Conservation (phyloP, 2,888 invertebrate species). For the Chloroclysta siterata region DNA sequence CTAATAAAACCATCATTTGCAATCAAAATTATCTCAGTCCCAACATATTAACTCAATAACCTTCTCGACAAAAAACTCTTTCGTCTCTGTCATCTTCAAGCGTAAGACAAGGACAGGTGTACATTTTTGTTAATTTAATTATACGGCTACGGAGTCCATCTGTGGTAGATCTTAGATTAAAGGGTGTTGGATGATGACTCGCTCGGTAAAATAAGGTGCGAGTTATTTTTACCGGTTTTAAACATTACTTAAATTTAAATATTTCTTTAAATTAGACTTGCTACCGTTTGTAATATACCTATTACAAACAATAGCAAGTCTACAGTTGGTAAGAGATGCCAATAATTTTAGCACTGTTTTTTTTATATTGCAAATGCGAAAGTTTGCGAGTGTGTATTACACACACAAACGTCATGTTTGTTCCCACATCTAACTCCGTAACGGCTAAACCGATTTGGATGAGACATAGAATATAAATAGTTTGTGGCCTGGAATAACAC, state of each 20-base stretch:
- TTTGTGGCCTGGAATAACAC: no score
- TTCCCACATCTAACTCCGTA: no score
- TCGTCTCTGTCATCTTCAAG: slow-evolving; percentile 48
- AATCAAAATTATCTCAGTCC: slow-evolving; percentile 36
- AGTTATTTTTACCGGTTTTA: slow-evolving; percentile 17
- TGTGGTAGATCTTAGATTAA: slow-evolving; percentile 47
- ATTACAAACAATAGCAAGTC: no score
- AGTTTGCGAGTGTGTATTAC: no score
- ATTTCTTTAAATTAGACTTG: no score
- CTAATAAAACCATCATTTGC: slow-evolving; percentile 38
- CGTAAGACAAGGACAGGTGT: slow-evolving; percentile 59
- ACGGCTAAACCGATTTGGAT: no score
- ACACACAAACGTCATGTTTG: no score
- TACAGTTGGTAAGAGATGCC: no score
- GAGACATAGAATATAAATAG: no score
- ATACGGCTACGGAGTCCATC: slow-evolving; percentile 59
- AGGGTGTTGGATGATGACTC: slow-evolving; percentile 41
- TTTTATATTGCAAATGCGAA: no score
- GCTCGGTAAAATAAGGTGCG: slow-evolving; percentile 52
- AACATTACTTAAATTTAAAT: not conserved
- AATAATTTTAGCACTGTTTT: no score
- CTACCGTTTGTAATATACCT: no score
- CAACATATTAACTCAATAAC: slow-evolving; percentile 39
- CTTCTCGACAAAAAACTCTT: slow-evolving; percentile 35
- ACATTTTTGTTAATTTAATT: slow-evolving; percentile 72